Percentiles rank a stretch among this genome's conserved stretches.
Evolutionary conservation across 2,888 invertebrate genomes (phyloP).

Genomic region (Scaptodrosophila latifasciaeformis): DNA sequence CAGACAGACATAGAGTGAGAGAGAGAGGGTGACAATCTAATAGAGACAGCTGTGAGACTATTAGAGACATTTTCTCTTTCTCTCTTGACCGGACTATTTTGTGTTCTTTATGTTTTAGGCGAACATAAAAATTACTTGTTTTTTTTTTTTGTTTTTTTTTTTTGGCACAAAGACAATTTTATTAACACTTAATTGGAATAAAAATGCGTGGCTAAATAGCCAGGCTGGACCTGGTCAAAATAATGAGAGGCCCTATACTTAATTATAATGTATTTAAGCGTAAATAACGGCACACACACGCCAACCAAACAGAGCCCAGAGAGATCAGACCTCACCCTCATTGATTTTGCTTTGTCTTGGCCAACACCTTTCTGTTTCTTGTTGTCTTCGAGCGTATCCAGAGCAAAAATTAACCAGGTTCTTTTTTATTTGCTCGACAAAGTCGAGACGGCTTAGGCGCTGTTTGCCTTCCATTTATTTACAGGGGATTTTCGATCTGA

Average conservation of each 20-base stretch:
- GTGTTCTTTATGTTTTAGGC: slow-evolving; percentile 19
- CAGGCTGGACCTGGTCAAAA: slow-evolving; percentile 7
- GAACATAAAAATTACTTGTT: slow-evolving; percentile 52
- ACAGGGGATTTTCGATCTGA: slow-evolving; percentile 6
- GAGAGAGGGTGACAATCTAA: background rate
- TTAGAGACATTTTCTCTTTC: background rate
- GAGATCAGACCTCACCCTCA: no score
- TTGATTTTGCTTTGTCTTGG: no score
- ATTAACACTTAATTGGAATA: slow-evolving; percentile 67
- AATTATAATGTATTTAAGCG: slow-evolving; percentile 54
- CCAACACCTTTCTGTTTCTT: no score
- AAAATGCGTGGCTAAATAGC: slow-evolving; percentile 28
- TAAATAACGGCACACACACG: slow-evolving; percentile 33
- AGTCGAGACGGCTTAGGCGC: no score
- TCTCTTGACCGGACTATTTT: background rate
- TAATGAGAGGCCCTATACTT: slow-evolving; percentile 38
- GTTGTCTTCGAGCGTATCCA: no score
- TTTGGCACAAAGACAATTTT: slow-evolving; percentile 46
- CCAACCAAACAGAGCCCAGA: no score
- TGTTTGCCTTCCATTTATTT: slow-evolving; percentile 15
- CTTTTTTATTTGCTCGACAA: no score
- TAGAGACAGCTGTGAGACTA: no score
- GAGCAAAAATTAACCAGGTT: no score
- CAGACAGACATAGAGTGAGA: background rate
- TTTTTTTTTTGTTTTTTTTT: no score